Evolutionary conservation across 2,888 invertebrate genomes (phyloP).

Genomic region (Epistrophella euchroma): DNA sequence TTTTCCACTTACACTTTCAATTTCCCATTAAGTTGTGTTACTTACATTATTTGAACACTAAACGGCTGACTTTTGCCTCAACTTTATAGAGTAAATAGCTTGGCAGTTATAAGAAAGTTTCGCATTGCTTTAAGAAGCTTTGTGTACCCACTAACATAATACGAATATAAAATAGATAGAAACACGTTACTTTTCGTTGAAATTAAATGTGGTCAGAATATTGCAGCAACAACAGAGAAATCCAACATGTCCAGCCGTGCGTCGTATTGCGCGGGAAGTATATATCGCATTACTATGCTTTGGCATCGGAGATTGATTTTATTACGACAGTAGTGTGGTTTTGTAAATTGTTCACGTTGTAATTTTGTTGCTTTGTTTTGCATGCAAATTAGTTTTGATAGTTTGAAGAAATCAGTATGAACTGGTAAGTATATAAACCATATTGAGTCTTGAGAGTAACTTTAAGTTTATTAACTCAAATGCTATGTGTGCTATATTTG

Average conservation of each 20-base stretch:
- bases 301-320: constrained; percentile 49
- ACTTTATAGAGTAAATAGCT: background rate
- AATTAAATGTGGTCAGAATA: constrained; percentile 40
- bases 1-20: constrained; percentile 39
- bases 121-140: constrained; percentile 15
- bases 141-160: background rate
- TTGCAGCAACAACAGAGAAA: constrained; percentile 15
- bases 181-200: background rate
- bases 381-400: constrained; percentile 54
- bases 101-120: background rate
- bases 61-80: background rate
- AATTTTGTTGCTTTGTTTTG: constrained; percentile 53
- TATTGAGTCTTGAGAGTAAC: constrained; percentile 55
- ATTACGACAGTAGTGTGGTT: constrained; percentile 29
- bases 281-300: constrained; percentile 37
- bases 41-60: constrained; percentile 10
- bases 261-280: constrained; percentile 36
- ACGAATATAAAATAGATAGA: background rate
- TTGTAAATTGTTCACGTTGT: constrained; percentile 59
- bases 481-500: constrained; percentile 39
- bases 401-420: background rate
- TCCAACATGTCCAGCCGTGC: background rate
- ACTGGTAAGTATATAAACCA: constrained; percentile 3
- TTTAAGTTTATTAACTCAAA: background rate
- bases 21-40: constrained; percentile 10